Evolutionary conservation across 2,888 invertebrate genomes (phyloP), one percentile per base, ranked within the genome.

Genomic region (Branchellion lobata): DNA sequence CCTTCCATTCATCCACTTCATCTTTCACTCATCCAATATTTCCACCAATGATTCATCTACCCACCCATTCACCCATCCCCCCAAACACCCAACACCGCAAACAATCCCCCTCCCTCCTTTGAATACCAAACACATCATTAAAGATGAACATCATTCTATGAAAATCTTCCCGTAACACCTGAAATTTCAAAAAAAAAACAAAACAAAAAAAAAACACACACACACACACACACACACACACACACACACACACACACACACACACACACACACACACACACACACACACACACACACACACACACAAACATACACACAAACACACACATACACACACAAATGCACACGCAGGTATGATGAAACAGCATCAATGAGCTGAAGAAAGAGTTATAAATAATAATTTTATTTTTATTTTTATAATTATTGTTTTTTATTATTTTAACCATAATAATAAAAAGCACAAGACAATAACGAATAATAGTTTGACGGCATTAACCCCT

Each of bases 271-370:
- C n/a, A n/a, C n/a, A n/a, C n/a, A n/a, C n/a, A n/a, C n/a, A n/a
- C n/a, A n/a, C n/a, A n/a, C n/a, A n/a, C n/a, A 69, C 71, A 71
- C 29, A 1, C 31, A 78, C 18, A 69, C 18, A 78, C 18, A 47
- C 51, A 78, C 36, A 47, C 51, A 47, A 27, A 69, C 31, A 40
- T n/a, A 40, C 29, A 78, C 11, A 69, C 51, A 78, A 27, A 57
- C 33, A 53, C n/a, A 76, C 11, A 40, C 51, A 78, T 24, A 33
- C 51, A 69, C 8, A 29, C 71, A 78, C 27, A 29, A 27, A 78
- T 34, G 21, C 71, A 78, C 27, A 47, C n/a, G 36, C 14, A 34
- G 14, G 65, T 27, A 47, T 18, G 18, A 47, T 8, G 11, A 47
- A 8, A 47, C n/a, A n/a, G n/a, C n/a, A n/a, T n/a, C n/a, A n/a